These are phyloP conservation scores for Alligator sinensis DNA, from an alignment of 2,113 vertebrate species.

Conservation along the genomic window DNA sequence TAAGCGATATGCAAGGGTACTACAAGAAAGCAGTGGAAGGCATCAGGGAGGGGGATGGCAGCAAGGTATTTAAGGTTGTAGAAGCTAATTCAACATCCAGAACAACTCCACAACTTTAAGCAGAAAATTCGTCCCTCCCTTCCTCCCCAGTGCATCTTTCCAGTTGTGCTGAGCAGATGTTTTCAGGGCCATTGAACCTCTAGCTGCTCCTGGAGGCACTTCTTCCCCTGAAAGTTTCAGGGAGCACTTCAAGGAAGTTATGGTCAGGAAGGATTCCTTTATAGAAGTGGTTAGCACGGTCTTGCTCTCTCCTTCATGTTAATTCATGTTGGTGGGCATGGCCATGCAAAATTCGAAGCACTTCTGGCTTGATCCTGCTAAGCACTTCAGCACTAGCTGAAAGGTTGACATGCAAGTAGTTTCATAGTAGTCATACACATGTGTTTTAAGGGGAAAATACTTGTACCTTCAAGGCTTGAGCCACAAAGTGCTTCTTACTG, in stretches of 20 bases:
- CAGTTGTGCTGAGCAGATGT: background rate
- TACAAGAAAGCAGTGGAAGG: no score
- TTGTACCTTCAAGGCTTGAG: background rate
- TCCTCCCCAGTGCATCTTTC: background rate
- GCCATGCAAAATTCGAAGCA: no score
- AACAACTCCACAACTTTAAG: background rate
- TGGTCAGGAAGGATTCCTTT: background rate
- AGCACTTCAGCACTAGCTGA: background rate
- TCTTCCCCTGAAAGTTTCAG: background rate
- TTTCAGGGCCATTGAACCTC: background rate
- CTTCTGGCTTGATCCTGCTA: background rate
- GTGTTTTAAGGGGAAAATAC: background rate
- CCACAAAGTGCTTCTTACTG: background rate
- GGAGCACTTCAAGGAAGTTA: background rate
- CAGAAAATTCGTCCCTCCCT: background rate
- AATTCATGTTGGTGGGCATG: no score
- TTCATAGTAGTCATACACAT: no score
- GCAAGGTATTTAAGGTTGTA: background rate
- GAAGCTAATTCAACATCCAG: background rate
- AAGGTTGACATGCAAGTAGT: no score
- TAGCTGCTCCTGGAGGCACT: background rate
- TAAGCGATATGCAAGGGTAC: no score
- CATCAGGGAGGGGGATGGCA: no score
- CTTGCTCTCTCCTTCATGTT: no score
- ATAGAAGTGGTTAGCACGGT: no score